Conservation (phyloP, 92 coral and sea anemone species). For the Paramuricea clavata region DNA sequence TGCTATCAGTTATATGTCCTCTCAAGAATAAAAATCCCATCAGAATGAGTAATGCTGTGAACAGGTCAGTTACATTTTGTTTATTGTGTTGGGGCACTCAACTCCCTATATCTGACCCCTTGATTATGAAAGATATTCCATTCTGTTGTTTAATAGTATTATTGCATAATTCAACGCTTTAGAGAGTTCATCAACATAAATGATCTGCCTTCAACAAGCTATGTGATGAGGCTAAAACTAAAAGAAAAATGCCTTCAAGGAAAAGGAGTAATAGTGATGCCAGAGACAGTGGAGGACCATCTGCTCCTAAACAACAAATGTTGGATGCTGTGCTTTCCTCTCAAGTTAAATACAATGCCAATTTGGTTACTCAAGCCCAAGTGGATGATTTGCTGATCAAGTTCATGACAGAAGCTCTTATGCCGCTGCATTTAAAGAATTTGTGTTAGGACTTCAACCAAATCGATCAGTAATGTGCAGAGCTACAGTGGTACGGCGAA, state of each 20-base stretch:
- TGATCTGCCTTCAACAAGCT: constrained; percentile 8
- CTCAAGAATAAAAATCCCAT: no score
- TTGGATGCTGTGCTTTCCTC: background rate
- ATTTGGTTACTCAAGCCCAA: constrained; percentile 1
- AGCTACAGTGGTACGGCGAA: background rate
- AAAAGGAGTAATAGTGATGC: no score
- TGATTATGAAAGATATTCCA: no score
- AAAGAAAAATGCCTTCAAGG: background rate
- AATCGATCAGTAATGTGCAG: constrained; percentile 30
- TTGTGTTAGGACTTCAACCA: constrained; percentile 23
- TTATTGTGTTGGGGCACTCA: no score
- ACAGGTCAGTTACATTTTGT: no score
- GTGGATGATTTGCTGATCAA: constrained; percentile 25
- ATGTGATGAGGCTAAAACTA: background rate
- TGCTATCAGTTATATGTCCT: no score
- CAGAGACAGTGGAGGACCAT: background rate
- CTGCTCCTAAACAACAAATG: background rate
- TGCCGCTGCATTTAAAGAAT: constrained; percentile 39
- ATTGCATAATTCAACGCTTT: no score
- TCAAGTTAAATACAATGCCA: background rate
- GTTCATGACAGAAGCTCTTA: constrained; percentile 20
- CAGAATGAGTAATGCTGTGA: no score
- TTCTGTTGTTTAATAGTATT: background rate
- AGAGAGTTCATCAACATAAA: background rate
- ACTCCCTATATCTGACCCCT: no score